Evolutionary conservation across 2,888 invertebrate genomes (phyloP).

Genomic region (Hecatera dysodea): DNA sequence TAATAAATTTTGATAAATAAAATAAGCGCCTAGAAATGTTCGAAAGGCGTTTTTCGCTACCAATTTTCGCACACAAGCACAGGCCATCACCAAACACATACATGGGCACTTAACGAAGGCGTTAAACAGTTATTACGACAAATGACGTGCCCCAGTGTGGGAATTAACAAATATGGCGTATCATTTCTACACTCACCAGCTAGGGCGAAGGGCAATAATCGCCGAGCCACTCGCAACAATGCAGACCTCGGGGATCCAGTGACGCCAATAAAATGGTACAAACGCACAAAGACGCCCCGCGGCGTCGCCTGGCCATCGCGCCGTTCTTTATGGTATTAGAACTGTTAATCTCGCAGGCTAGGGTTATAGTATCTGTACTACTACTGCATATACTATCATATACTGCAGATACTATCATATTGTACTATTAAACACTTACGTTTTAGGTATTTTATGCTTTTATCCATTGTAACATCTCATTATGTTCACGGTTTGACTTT

Average conservation of each 20-base stretch:
- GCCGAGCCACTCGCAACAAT: constrained; percentile 71
- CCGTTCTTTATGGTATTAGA: constrained; percentile 81
- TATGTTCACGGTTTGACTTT: no score
- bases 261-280: constrained; percentile 84
- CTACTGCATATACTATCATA: no score
- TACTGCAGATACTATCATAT: no score
- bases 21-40: not conserved
- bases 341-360: constrained; percentile 79
- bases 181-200: constrained; percentile 68
- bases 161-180: constrained; percentile 80
- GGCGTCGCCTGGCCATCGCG: constrained; percentile 58
- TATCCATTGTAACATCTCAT: no score
- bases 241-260: constrained; percentile 77
- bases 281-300: constrained; percentile 76
- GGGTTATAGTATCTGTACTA: no score
- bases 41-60: not conserved
- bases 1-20: no score
- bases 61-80: not conserved
- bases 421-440: no score
- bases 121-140: constrained; percentile 64
- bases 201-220: constrained; percentile 73
- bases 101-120: constrained; percentile 38
- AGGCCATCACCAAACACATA: constrained; percentile 23
- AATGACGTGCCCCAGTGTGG: constrained; percentile 67
- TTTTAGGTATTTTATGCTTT: no score